phyloP scores from a whole-genome alignment of 2,797 vertebrate species.

The Arnoldichthys spilopterus region DNA sequence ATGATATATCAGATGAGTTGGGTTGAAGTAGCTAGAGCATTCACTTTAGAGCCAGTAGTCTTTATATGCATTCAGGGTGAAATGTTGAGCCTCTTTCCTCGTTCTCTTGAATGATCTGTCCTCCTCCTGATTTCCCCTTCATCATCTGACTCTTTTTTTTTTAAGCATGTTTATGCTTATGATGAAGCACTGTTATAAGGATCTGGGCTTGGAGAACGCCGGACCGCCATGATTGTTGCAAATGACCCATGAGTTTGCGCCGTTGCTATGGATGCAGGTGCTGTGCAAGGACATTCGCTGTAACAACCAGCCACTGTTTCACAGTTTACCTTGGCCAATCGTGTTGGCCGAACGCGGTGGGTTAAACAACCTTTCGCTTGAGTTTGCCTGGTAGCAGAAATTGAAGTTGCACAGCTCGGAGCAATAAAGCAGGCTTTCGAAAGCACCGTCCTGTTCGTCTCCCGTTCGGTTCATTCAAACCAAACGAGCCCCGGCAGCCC shows the following conservation, averaged over 20 bases:
- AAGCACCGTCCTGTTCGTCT: slow-evolving; percentile 15
- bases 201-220: background rate
- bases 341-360: background rate
- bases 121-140: background rate
- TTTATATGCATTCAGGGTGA: background rate
- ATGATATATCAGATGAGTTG: background rate
- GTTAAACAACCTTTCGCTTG: slow-evolving; percentile 3
- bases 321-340: slow-evolving; percentile 35
- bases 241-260: slow-evolving; percentile 31
- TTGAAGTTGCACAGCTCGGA: background rate
- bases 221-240: slow-evolving; percentile 15
- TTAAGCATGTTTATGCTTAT: background rate
- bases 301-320: slow-evolving; percentile 19
- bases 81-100: background rate
- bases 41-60: background rate
- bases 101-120: background rate
- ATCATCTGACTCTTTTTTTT: background rate
- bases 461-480: slow-evolving; percentile 21
- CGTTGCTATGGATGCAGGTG: slow-evolving; percentile 3
- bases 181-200: slow-evolving; percentile 4
- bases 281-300: background rate
- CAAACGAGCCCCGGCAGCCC: slow-evolving; percentile 4
- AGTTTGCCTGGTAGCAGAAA: slow-evolving; percentile 19
- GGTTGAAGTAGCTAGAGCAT: background rate
- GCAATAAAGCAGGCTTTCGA: slow-evolving; percentile 20